Percentiles rank a stretch among this genome's conserved stretches.
phyloP scores from a whole-genome alignment of 2,797 vertebrate species.

The Xyrichtys novacula region DNA sequence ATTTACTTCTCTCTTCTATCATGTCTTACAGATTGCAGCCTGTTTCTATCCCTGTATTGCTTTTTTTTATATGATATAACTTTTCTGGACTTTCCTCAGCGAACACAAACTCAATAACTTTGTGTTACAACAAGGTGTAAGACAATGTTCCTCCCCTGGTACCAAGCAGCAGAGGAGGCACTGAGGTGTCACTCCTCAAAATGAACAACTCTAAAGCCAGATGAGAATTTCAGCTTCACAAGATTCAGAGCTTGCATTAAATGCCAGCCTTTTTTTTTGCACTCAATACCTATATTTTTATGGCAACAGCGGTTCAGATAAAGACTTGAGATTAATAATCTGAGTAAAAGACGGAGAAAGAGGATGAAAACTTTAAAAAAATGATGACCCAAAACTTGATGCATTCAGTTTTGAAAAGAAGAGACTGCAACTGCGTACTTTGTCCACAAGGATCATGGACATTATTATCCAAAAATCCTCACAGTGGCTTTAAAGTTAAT shows the following conservation, averaged over 20 bases:
- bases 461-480: too few relatives aligned
- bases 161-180: not conserved
- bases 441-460: too few relatives aligned
- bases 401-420: too few relatives aligned
- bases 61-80: conserved; percentile 20
- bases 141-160: not conserved
- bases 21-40: not conserved
- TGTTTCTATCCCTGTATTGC: not conserved
- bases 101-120: not conserved
- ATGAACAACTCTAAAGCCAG: not conserved
- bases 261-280: too few relatives aligned
- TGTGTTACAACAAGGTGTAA: conserved; percentile 3
- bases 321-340: too few relatives aligned
- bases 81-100: conserved; percentile 1
- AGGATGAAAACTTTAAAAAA: too few relatives aligned
- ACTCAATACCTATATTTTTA: too few relatives aligned
- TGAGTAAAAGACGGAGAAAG: too few relatives aligned
- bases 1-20: not conserved
- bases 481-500: too few relatives aligned
- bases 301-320: not conserved
- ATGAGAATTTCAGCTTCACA: not conserved
- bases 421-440: too few relatives aligned
- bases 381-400: too few relatives aligned
- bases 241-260: not conserved
- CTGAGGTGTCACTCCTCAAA: not conserved